Evolutionary conservation across 2,113 vertebrate genomes (phyloP), one percentile per base, ranked within the genome.

Genomic region (Pteruthius melanotis): DNA sequence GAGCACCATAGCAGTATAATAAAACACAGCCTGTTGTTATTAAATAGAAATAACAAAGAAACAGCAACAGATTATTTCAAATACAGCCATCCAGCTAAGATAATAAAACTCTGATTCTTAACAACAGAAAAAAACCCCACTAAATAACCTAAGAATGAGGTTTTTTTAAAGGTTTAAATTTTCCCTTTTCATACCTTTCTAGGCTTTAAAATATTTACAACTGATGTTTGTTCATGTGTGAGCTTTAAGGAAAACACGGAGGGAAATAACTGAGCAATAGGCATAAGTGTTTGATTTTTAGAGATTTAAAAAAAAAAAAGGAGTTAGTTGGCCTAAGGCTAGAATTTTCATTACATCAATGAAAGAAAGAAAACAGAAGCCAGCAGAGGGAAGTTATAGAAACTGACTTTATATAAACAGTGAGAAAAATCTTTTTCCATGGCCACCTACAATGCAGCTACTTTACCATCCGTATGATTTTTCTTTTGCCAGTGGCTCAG

Each of bases 291-390:
- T 97, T 97, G 79, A 97, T 95, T 96, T 96, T 97, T 96, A 84
- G 87, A 93, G 64, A 92, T 91, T 90, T 53, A 10, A 61, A 81
- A 90, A 10, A 61, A 81, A 90, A 93, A 82, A 93, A 83, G 52
- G 56, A 88, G 90, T 94, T 88, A 96, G 72, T 80, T 97, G 94
- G 94, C 96, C 96, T 97, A 85, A 96, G 92, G 97, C 95, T 97
- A 96, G 93, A 95, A 92, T 94, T 95, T 97, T 88, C 93, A 97
- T 95, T 96, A 87, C 91, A 96, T 97, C 97, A 96, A 65, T 71
- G 95, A 97, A 96, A 97, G 96, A 97, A 97, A 96, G 94, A 96
- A 98, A 98, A 97, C 97, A 98, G 98, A 97, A 98, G 98, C 96
- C 88, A 79, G 63, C 76, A 95, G 87, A 97, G 87, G 91, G 94